Evolutionary conservation across 37 sponge, comb jelly and placozoan genomes (phyloP).

Genomic region (Petrosia ficiformis): DNA sequence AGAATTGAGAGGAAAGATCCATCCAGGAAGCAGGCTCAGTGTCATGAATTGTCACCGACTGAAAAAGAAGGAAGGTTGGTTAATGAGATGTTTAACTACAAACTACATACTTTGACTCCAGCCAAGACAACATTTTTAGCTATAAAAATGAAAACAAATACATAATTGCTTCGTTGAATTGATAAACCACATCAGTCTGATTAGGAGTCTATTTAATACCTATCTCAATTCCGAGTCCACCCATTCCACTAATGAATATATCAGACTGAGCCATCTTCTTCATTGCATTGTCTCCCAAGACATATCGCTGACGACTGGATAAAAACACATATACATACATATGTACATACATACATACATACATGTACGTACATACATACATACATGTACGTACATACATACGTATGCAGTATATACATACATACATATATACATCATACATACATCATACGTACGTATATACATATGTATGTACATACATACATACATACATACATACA

Average conservation of each 20-base stretch:
- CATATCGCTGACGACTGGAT: constrained; percentile 91
- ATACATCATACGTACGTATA: too few relatives aligned
- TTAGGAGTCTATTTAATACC: constrained; percentile 31
- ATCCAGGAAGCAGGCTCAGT: constrained; percentile 32
- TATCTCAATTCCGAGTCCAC: constrained; percentile 89
- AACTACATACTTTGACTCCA: constrained; percentile 73
- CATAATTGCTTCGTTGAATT: constrained; percentile 1
- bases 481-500: too few relatives aligned
- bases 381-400: neutral
- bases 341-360: neutral
- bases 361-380: neutral
- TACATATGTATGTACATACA: too few relatives aligned
- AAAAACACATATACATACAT: constrained; percentile 50
- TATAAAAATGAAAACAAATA: constrained; percentile 17
- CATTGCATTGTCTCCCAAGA: constrained; percentile 93
- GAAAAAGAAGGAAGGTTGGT: neutral
- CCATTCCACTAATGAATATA: constrained; percentile 84
- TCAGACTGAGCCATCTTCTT: constrained; percentile 71
- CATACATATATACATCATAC: too few relatives aligned
- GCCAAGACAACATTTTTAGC: constrained; percentile 85
- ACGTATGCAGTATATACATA: too few relatives aligned
- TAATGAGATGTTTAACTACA: neutral
- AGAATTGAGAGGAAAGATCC: constrained; percentile 94
- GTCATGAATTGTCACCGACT: constrained; percentile 86
- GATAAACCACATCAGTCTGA: neutral